These are phyloP conservation scores for Cyrtorhinus lividipennis DNA, from an alignment of 1,140 invertebrate genomes.

Conservation along the genomic window DNA sequence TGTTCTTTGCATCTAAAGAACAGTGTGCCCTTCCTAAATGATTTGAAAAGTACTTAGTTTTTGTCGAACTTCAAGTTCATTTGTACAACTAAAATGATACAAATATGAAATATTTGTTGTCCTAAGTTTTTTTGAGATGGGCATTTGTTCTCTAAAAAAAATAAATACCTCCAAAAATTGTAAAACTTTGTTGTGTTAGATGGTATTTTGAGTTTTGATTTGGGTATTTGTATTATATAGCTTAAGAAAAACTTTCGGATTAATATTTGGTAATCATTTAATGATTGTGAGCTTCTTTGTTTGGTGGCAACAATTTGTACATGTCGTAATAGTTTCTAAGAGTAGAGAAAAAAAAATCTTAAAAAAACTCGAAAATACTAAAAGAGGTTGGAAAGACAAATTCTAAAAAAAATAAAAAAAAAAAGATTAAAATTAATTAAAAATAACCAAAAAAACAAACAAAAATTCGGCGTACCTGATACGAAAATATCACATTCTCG, in stretches of 20 bases:
- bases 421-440: background rate
- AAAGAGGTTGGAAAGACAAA: conserved; percentile 12
- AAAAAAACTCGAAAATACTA: background rate
- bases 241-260: conserved; percentile 18
- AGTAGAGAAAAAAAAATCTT: background rate
- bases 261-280: conserved; percentile 22
- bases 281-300: conserved; percentile 22
- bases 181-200: conserved; percentile 17
- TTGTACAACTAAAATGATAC: conserved; percentile 13
- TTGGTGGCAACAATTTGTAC: conserved; percentile 24
- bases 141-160: conserved; percentile 20
- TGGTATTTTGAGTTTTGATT: conserved; percentile 17
- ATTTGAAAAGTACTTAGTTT: conserved; percentile 20
- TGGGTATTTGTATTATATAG: conserved; percentile 12
- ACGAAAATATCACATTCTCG: too few relatives aligned
- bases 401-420: background rate
- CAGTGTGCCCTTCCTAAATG: conserved; percentile 15
- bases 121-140: conserved; percentile 19
- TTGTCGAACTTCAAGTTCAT: conserved; percentile 19
- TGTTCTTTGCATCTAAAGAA: conserved; percentile 19
- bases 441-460: background rate
- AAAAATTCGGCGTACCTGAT: conserved; percentile 6
- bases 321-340: conserved; percentile 18
- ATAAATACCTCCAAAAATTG: conserved; percentile 1
- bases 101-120: conserved; percentile 20